A percentile compares a stretch with the other conserved stretches of the same genome.
These are phyloP conservation scores for Tolmerus cingulatus DNA, from an alignment of 2,888 invertebrate genomes.

Conservation along the genomic window DNA sequence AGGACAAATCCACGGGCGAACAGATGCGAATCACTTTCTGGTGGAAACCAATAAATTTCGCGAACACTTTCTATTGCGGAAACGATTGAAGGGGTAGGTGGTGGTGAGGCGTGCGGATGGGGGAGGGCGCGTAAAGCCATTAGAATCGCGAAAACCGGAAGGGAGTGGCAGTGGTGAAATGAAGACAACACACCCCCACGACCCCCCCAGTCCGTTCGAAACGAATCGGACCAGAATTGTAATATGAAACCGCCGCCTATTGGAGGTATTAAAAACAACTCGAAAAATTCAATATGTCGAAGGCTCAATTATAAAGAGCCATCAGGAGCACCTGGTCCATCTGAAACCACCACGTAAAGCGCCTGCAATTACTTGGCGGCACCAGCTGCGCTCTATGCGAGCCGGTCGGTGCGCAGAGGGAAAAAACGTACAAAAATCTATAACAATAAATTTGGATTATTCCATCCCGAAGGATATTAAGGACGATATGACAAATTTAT, in stretches of 20 bases:
- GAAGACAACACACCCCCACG: neutral
- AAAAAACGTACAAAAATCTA: conserved; percentile 51
- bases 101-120: neutral
- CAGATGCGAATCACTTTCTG: conserved; percentile 27
- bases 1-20: conserved; percentile 15
- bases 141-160: neutral
- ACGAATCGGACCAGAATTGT: conserved; percentile 21
- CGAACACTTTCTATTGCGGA: conserved; percentile 10
- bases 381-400: conserved; percentile 47
- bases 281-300: conserved; percentile 50
- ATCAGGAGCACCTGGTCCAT: conserved; percentile 49
- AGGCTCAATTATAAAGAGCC: conserved; percentile 50
- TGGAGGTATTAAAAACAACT: conserved; percentile 48
- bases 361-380: conserved; percentile 47
- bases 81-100: neutral
- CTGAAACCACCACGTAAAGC: conserved; percentile 47
- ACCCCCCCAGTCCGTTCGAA: neutral
- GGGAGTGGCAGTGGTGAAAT: neutral
- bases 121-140: neutral
- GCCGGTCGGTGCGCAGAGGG: conserved; percentile 38
- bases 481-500: conserved; percentile 58
- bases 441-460: conserved; percentile 57
- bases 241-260: conserved; percentile 37
- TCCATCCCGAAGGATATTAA: conserved; percentile 55
- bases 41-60: conserved; percentile 19